Percentiles rank a stretch among this genome's conserved stretches.
Evolutionary conservation across 2,888 invertebrate genomes (phyloP).

Genomic region (Megamerina dolium): DNA sequence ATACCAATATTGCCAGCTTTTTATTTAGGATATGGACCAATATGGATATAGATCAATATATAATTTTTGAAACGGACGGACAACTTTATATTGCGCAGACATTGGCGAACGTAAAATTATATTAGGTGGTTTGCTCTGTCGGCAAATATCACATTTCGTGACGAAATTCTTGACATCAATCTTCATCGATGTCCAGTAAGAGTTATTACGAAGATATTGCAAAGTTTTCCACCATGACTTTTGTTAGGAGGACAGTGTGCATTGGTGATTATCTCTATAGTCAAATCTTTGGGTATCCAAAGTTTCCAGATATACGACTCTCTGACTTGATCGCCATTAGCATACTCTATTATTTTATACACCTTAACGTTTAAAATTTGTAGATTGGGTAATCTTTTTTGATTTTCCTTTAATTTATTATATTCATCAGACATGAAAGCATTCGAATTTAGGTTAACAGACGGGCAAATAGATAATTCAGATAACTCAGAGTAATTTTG

Average conservation of each 20-base stretch:
- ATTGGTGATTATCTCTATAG: not conserved
- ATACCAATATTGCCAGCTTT: slow-evolving; percentile 14
- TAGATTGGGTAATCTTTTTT: slow-evolving; percentile 2
- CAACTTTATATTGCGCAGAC: not conserved
- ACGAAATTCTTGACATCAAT: slow-evolving; percentile 7
- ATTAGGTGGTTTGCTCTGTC: slow-evolving; percentile 10
- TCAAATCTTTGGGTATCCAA: slow-evolving; percentile 9
- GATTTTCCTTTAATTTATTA: no score
- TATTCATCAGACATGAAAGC: not conserved
- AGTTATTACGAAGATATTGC: no score
- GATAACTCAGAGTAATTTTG: slow-evolving; percentile 8
- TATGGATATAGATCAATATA: slow-evolving; percentile 13
- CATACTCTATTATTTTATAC: slow-evolving; percentile 5
- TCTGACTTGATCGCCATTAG: not conserved
- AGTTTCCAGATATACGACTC: slow-evolving; percentile 11
- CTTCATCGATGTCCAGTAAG: slow-evolving; percentile 12
- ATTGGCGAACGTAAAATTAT: slow-evolving; percentile 5
- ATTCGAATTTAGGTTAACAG: not conserved
- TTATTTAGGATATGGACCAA: slow-evolving; percentile 15
- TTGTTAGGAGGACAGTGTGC: slow-evolving; percentile 9
- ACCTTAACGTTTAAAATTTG: slow-evolving; percentile 1
- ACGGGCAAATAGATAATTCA: no score
- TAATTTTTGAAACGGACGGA: no score
- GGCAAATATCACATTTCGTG: slow-evolving; percentile 1
- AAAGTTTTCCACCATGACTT: slow-evolving; percentile 10